Conservation (phyloP, 2,797 vertebrate species). For the Microctenopoma stevenorrisi region DNA sequence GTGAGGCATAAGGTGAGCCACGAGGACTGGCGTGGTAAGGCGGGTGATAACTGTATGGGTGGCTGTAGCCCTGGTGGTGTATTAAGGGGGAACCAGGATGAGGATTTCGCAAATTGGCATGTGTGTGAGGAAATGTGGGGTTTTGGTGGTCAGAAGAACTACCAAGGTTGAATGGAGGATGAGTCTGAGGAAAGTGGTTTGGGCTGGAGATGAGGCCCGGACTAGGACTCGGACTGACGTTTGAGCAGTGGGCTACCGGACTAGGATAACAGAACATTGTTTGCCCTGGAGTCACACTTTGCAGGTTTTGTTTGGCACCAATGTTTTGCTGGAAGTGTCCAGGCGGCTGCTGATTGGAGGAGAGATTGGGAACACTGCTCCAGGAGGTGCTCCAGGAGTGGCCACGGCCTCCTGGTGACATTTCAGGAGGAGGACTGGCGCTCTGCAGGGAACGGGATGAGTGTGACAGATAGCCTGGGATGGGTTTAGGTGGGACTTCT, state of each 20-base stretch:
- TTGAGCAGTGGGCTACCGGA: conserved; percentile 27
- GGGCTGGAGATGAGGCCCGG: conserved; percentile 25
- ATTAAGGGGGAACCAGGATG: conserved; percentile 37
- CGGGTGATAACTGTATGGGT: conserved; percentile 27
- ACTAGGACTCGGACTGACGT: conserved; percentile 34
- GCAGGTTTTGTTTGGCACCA: conserved; percentile 34
- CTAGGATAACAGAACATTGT: conserved; percentile 14
- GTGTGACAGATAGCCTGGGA: conserved; percentile 74
- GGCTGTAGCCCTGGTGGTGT: conserved; percentile 40
- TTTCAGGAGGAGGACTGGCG: conserved; percentile 82
- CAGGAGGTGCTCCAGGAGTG: conserved; percentile 85
- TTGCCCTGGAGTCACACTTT: conserved; percentile 32
- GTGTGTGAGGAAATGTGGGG: conserved; percentile 23
- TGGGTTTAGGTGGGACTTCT: conserved; percentile 67
- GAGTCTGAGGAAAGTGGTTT: conserved; percentile 6
- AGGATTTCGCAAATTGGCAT: conserved; percentile 15
- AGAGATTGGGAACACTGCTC: conserved; percentile 88
- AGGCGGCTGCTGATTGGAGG: conserved; percentile 44
- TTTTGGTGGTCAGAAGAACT: conserved; percentile 56
- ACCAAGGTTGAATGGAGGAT: conserved; percentile 10
- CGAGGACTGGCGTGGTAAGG: conserved; percentile 37
- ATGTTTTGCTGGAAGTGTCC: conserved; percentile 27
- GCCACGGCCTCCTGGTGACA: conserved; percentile 76
- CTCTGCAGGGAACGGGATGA: conserved; percentile 87
- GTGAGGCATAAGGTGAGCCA: conserved; percentile 22